phyloP scores from a whole-genome alignment of 1,140 invertebrate genomes.

The Drosophila novamexicana region DNA sequence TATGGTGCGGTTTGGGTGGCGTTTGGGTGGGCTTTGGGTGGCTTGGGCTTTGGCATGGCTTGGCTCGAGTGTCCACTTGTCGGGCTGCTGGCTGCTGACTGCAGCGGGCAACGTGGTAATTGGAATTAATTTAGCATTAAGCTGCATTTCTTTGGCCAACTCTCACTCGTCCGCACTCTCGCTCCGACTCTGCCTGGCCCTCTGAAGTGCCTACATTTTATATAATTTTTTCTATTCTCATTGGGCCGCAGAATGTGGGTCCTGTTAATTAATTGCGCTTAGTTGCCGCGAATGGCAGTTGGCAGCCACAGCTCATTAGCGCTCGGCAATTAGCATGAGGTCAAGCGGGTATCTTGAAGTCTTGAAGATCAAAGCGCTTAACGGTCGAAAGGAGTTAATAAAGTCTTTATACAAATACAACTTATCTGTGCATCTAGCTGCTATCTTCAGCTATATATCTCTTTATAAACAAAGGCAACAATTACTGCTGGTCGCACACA shows the following conservation, averaged over 20 bases:
- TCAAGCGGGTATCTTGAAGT: constrained; percentile 2
- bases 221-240: constrained; percentile 79
- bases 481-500: constrained; percentile 42
- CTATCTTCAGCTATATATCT: constrained; percentile 1
- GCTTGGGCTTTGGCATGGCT: constrained; percentile 9
- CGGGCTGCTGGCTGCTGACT: constrained; percentile 22
- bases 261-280: constrained; percentile 77
- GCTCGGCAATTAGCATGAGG: constrained; percentile 47
- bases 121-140: constrained; percentile 83
- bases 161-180: constrained; percentile 15
- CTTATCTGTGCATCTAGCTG: constrained; percentile 13
- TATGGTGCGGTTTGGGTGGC: not conserved
- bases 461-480: constrained; percentile 42
- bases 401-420: constrained; percentile 1
- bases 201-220: constrained; percentile 74
- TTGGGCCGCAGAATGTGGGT: constrained; percentile 31
- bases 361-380: constrained; percentile 23
- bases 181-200: constrained; percentile 3
- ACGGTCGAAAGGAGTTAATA: not conserved
- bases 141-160: constrained; percentile 78
- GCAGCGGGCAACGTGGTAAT: constrained; percentile 60
- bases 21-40: constrained; percentile 16
- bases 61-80: constrained; percentile 48
- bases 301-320: constrained; percentile 62
- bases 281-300: constrained; percentile 74